These are phyloP conservation scores for Struthio camelus DNA, from an alignment of 2,113 vertebrate species.

Conservation along the genomic window DNA sequence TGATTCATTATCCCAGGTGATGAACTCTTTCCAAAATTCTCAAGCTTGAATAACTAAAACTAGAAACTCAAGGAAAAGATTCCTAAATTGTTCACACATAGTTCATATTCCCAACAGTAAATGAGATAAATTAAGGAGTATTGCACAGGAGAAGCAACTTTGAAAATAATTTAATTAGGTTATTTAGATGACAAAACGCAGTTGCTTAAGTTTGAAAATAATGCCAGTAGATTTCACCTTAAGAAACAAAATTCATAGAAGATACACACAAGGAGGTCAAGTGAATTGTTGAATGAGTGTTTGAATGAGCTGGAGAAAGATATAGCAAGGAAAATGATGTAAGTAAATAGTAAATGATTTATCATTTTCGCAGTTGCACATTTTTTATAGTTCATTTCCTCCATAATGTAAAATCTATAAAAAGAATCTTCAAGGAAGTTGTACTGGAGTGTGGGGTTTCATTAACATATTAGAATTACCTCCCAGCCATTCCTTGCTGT, in stretches of 20 bases:
- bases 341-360: constrained; percentile 52
- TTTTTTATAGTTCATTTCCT: constrained; percentile 72
- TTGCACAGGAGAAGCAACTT: constrained; percentile 9
- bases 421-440: constrained; percentile 68
- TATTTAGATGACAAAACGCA: not conserved
- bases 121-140: constrained; percentile 9
- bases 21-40: constrained; percentile 40
- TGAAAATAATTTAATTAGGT: constrained; percentile 20
- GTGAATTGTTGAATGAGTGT: constrained; percentile 34
- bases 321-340: not conserved
- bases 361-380: constrained; percentile 53
- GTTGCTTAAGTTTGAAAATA: constrained; percentile 4
- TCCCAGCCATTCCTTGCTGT: constrained; percentile 59
- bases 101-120: constrained; percentile 13
- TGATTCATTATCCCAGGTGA: constrained; percentile 42
- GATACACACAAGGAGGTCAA: constrained; percentile 23
- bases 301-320: constrained; percentile 35
- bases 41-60: constrained; percentile 15
- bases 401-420: constrained; percentile 63
- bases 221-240: not conserved
- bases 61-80: not conserved
- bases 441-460: constrained; percentile 41
- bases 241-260: constrained; percentile 27
- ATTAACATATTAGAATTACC: constrained; percentile 59
- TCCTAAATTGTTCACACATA: not conserved